phyloP scores from a whole-genome alignment of 2,888 invertebrate genomes.

The Pollenia amentaria region DNA sequence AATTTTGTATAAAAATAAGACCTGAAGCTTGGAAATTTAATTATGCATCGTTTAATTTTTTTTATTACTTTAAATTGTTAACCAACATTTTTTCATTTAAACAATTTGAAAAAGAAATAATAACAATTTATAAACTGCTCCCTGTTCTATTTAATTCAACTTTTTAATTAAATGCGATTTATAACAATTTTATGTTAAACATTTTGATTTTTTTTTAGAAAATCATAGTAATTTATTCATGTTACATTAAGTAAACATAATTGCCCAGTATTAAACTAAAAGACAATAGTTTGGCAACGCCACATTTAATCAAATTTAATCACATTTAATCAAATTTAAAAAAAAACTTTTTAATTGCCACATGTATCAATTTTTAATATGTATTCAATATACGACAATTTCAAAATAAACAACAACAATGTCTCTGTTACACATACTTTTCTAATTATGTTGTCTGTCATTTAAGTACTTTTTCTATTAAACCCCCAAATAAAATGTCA shows the following conservation, averaged over 20 bases:
- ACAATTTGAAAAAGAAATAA: too few species aligned
- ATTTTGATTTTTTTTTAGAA: slow-evolving; percentile 10
- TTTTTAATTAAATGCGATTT: background rate
- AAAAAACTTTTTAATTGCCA: slow-evolving; percentile 3
- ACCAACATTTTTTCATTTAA: too few species aligned
- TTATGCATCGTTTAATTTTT: too few species aligned
- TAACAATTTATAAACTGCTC: background rate
- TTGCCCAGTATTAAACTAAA: background rate
- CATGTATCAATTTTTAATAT: slow-evolving; percentile 23
- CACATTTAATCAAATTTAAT: slow-evolving; percentile 6
- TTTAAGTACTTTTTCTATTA: slow-evolving; percentile 1
- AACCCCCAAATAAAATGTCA: background rate
- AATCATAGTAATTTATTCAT: slow-evolving; percentile 40
- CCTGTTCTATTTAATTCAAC: background rate
- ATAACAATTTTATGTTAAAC: background rate
- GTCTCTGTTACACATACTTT: slow-evolving; percentile 44
- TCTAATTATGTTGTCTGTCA: slow-evolving; percentile 28
- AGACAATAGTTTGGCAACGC: slow-evolving; percentile 1
- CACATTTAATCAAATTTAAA: too few species aligned
- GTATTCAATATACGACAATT: slow-evolving; percentile 4
- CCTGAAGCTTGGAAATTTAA: too few species aligned
- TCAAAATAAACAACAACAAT: slow-evolving; percentile 14
- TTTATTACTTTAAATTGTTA: too few species aligned
- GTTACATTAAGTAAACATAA: slow-evolving; percentile 12
- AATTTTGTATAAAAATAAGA: too few species aligned